Evolutionary conservation across 2,888 invertebrate genomes (phyloP), one percentile per base, ranked within the genome.

Genomic region (Axea sp.): DNA sequence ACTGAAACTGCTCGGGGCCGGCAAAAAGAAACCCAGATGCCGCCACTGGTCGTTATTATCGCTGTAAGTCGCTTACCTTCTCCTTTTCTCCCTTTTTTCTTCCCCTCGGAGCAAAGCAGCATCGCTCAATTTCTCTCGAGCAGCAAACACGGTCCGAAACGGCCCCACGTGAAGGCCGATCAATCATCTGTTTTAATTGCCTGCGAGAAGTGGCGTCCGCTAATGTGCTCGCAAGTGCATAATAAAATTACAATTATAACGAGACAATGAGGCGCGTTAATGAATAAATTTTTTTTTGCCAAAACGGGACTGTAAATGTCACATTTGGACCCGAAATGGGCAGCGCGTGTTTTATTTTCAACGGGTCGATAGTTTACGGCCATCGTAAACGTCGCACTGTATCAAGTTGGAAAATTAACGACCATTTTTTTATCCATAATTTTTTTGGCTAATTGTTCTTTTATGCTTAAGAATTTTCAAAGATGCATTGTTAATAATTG

Each of bases 171-270:
- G 62, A 69, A 74, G 60, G 76, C 64, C 80, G 75, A 83, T 83
- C 83, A 81, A 83, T 82, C 82, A 83, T 76, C 51, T 64, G 69
- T 79, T 83, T 83, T 83, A 84, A 83, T 84, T 83, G 80, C 78
- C 78, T 77, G 47, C 60, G 83, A 83, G 81, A 82, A 83, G 82
- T 80, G 80, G 79, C 51, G 77, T 78, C 76, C 77, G 81, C 80
- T 82, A 82, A 71, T 78, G 77, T 73, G 80, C 75, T 78, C 51
- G 41, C 45, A 47, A 43, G 43, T 55, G 51, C 43, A 47, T 45
- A 65, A 75, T 67, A 71, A 67, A 64, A 72, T 68, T 45, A 64
- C 57, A 69, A 76, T 69, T 60, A 67, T 59, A 33, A 45, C 33
- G 60, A 55, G 65, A 57, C 67, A 69, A 67, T 59, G 39, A 41